Base-by-base conservation (phyloP, 2,888 invertebrate genomes). In the Anticlea derivata region DNA sequence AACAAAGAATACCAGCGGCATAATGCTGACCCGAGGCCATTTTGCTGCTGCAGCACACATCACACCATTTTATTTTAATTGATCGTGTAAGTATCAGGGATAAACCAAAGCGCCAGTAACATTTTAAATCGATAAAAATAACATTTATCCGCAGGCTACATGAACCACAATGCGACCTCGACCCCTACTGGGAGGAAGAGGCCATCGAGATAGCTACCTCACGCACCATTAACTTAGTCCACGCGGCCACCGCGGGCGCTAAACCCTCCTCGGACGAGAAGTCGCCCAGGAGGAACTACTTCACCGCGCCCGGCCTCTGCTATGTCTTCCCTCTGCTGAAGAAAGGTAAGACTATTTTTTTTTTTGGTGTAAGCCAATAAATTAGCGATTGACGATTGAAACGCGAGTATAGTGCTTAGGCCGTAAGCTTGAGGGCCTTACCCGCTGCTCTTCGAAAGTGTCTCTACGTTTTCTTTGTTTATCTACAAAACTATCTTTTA, bases 291-390 rank as follows among this genome's bases (percentile, higher is more conserved):
- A 11, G 33, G n/a, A 62, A 56, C 61, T 79, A 87, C 65, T 92
- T 95, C 63, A 92, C 92, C 0, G 94, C 95, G 0, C 94, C 97
- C 1, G 94, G 95, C 0, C 97, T 97, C 85, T 95, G 95, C 66
- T 98, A 96, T 73, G 91, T 93, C 7, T 98, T 97, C 80, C 95
- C 96, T 7, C 92, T 98, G 64, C 79, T 98, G 2, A 94, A 93
- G 66, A 87, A 92, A 45, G 93, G 94, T 61, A 44, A 56, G 7
- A n/a, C n/a, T n/a, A n/a, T n/a, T n/a, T n/a, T n/a, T n/a, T n/a
- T n/a, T n/a, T n/a, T n/a, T n/a, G n/a, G n/a, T n/a, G n/a, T n/a
- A n/a, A n/a, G n/a, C n/a, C n/a, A n/a, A n/a, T n/a, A n/a, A n/a
- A n/a, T n/a, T n/a, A n/a, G n/a, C n/a, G n/a, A n/a, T n/a, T n/a